phyloP scores from a whole-genome alignment of 2,797 vertebrate genomes.

The Cyclura pinguis region DNA sequence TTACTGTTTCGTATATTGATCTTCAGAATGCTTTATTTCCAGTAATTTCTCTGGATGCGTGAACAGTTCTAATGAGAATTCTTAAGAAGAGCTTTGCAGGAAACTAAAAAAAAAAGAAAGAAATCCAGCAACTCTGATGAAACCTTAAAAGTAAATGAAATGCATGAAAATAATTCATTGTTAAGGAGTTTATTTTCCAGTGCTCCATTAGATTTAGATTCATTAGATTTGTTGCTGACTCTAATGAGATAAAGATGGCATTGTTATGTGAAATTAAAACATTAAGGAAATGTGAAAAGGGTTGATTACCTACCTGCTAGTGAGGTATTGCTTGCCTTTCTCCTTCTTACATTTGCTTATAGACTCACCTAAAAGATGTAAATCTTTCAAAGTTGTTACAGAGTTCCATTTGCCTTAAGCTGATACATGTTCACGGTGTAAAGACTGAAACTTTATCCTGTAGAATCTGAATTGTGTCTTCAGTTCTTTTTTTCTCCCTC shows the following conservation, averaged over 20 bases:
- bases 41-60: background rate
- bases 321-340: background rate
- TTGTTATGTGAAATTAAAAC: slow-evolving; percentile 13
- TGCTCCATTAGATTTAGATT: background rate
- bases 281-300: background rate
- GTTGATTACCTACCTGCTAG: background rate
- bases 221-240: background rate
- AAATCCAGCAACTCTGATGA: background rate
- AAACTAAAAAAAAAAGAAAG: background rate
- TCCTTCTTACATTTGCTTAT: background rate
- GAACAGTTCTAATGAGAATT: background rate
- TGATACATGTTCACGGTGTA: background rate
- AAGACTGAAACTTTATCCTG: background rate
- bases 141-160: slow-evolving; percentile 5
- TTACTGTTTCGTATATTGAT: background rate
- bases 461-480: background rate
- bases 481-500: slow-evolving; percentile 23
- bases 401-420: background rate
- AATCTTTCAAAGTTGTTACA: background rate
- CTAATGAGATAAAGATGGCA: background rate
- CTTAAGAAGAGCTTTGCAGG: background rate
- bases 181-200: background rate
- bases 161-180: background rate
- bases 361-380: background rate
- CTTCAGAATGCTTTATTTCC: background rate